phyloP scores from a whole-genome alignment of 2,888 invertebrate species.

The Drosophila yooni region DNA sequence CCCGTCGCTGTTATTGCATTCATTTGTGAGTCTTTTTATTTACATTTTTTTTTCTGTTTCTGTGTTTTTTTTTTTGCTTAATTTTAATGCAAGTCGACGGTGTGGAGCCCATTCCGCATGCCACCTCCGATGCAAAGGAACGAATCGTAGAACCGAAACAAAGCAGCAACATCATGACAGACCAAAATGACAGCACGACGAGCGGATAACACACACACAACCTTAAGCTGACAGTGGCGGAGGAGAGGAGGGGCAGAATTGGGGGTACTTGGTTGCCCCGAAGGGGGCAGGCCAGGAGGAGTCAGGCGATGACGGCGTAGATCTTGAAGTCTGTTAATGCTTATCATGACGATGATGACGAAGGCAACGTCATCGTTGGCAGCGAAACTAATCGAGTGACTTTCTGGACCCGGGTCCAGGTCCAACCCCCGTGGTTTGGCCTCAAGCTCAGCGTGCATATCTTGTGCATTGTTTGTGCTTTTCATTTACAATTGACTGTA shows the following conservation, averaged over 20 bases:
- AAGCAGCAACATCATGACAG: slow-evolving; percentile 58
- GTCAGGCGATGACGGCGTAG: slow-evolving; percentile 71
- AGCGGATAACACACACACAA: slow-evolving; percentile 55
- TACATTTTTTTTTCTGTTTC: slow-evolving; percentile 68
- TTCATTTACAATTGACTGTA: slow-evolving; percentile 69
- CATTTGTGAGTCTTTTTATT: slow-evolving; percentile 72
- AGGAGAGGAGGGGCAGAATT: slow-evolving; percentile 36
- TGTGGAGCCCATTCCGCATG: slow-evolving; percentile 56
- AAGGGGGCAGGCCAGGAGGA: slow-evolving; percentile 24
- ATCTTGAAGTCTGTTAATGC: slow-evolving; percentile 72
- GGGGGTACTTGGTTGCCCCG: not conserved
- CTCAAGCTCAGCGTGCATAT: slow-evolving; percentile 26
- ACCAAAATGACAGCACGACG: slow-evolving; percentile 48
- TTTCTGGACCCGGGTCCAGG: slow-evolving; percentile 63
- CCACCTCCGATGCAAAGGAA: slow-evolving; percentile 60
- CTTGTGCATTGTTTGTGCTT: slow-evolving; percentile 66
- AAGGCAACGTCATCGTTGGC: slow-evolving; percentile 65
- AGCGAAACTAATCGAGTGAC: slow-evolving; percentile 78
- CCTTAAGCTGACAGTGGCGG: slow-evolving; percentile 29
- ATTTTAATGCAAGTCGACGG: slow-evolving; percentile 60
- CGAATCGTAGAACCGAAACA: slow-evolving; percentile 54
- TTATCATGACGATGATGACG: slow-evolving; percentile 72
- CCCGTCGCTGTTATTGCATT: slow-evolving; percentile 72
- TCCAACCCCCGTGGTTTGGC: slow-evolving; percentile 60
- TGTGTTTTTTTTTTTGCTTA: slow-evolving; percentile 65